These are phyloP conservation scores for Pseudomugil gertrudae DNA, from an alignment of 2,797 vertebrate species.

Conservation along the genomic window DNA sequence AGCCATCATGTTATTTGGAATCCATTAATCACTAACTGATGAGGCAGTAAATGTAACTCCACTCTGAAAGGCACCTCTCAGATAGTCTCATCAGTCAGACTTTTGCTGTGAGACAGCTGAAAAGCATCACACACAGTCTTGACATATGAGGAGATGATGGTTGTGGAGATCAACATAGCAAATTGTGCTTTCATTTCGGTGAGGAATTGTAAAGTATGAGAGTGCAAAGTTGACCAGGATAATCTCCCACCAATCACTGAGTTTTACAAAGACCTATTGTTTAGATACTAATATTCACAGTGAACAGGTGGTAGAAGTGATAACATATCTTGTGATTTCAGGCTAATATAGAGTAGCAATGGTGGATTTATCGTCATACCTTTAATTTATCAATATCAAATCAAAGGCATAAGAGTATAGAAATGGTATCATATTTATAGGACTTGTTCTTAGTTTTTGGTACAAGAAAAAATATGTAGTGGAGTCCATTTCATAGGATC, in stretches of 20 bases:
- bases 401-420: no score
- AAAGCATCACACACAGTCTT: slow-evolving; percentile 57
- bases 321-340: not conserved
- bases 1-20: slow-evolving; percentile 70
- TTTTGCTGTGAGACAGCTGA: slow-evolving; percentile 58
- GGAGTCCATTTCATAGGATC: not conserved
- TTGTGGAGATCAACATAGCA: slow-evolving; percentile 32
- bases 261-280: slow-evolving; percentile 33
- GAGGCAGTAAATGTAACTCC: slow-evolving; percentile 57
- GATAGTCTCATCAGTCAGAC: slow-evolving; percentile 73
- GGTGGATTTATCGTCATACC: not conserved
- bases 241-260: slow-evolving; percentile 18
- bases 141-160: slow-evolving; percentile 40
- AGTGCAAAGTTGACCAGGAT: slow-evolving; percentile 21
- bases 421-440: no score
- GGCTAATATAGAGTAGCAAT: not conserved
- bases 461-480: no score
- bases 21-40: slow-evolving; percentile 77
- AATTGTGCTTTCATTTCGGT: slow-evolving; percentile 38
- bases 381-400: not conserved
- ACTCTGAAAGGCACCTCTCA: slow-evolving; percentile 54
- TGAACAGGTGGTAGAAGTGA: slow-evolving; percentile 2
- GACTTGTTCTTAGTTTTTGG: no score
- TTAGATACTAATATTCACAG: slow-evolving; percentile 11
- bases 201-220: slow-evolving; percentile 6